These are phyloP conservation scores for Orchesella flavescens DNA, from an alignment of 2,888 invertebrate genomes.

Conservation along the genomic window DNA sequence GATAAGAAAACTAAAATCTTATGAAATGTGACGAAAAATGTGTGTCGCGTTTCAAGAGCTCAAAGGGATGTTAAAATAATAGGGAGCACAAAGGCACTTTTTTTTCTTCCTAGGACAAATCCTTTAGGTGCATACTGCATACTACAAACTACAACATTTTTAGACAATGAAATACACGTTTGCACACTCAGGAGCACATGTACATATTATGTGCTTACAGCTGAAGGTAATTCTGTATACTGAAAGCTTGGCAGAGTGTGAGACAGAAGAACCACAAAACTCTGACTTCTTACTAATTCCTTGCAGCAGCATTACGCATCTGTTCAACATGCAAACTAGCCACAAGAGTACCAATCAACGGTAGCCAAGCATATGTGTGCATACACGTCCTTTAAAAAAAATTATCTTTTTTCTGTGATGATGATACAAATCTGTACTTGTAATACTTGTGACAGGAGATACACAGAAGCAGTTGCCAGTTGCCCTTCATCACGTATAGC, in stretches of 20 bases:
- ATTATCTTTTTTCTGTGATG: constrained; percentile 11
- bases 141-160: too few species aligned
- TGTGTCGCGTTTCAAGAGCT: constrained; percentile 21
- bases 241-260: constrained; percentile 18
- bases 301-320: constrained; percentile 5
- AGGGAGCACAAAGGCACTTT: not conserved
- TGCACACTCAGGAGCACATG: constrained; percentile 41
- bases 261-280: constrained; percentile 7
- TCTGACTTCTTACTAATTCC: constrained; percentile 42
- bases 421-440: constrained; percentile 25
- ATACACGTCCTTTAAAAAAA: constrained; percentile 26
- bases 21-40: constrained; percentile 37
- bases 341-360: constrained; percentile 10
- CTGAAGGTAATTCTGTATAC: constrained; percentile 15
- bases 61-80: not conserved
- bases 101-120: too few species aligned
- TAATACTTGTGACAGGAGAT: constrained; percentile 35
- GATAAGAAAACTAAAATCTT: constrained; percentile 34
- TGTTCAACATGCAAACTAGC: constrained; percentile 33
- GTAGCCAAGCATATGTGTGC: not conserved
- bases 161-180: not conserved
- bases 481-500: constrained; percentile 28
- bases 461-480: constrained; percentile 45
- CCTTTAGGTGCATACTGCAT: too few species aligned
- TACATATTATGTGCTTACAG: constrained; percentile 17